phyloP scores from a whole-genome alignment of 2,113 vertebrate species.

The Trogon surrucura region DNA sequence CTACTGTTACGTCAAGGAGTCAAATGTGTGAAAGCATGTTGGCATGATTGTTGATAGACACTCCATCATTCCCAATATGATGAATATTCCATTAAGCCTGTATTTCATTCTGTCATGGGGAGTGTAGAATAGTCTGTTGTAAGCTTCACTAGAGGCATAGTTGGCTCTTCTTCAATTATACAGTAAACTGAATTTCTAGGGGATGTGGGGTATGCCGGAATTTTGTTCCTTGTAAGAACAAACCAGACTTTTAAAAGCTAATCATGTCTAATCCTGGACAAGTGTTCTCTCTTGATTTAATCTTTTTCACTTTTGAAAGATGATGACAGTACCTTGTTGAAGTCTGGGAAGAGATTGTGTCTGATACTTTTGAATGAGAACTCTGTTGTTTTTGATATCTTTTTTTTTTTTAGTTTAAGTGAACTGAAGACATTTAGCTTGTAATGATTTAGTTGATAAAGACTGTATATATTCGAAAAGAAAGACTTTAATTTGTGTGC shows the following conservation, averaged over 20 bases:
- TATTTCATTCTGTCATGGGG: background rate
- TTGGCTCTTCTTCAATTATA: background rate
- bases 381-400: background rate
- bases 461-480: background rate
- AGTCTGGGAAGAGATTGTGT: background rate
- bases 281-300: background rate
- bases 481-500: background rate
- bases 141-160: background rate
- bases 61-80: background rate
- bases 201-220: background rate
- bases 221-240: background rate
- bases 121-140: background rate
- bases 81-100: background rate
- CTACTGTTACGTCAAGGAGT: background rate
- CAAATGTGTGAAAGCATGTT: background rate
- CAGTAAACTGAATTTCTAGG: background rate
- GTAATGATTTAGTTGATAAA: background rate
- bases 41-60: background rate
- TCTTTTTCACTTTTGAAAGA: background rate
- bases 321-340: background rate
- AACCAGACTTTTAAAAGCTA: background rate
- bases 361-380: background rate
- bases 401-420: background rate
- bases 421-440: background rate
- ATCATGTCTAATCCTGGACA: background rate